Conservation (phyloP, 2,797 vertebrate species). For the Thunnus albacares region DNA sequence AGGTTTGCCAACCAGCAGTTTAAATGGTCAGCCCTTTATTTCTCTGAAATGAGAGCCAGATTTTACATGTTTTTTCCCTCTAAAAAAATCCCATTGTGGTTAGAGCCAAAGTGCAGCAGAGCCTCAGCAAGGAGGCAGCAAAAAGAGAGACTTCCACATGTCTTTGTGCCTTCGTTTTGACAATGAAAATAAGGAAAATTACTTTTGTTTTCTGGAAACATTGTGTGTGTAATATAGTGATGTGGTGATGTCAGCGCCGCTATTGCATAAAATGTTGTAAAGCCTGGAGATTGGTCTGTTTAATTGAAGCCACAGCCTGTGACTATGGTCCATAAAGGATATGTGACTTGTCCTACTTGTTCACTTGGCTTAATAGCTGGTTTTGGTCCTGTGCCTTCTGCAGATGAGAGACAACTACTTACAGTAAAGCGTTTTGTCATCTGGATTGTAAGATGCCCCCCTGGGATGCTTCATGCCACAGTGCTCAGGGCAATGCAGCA, state of each 20-base stretch:
- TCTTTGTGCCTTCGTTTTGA: conserved; percentile 15
- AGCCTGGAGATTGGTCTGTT: conserved; percentile 38
- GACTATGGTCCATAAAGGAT: conserved; percentile 53
- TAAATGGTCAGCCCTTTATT: background rate
- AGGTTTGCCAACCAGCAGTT: background rate
- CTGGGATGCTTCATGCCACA: background rate
- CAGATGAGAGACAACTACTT: conserved; percentile 31
- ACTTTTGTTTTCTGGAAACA: conserved; percentile 42
- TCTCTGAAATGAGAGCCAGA: background rate
- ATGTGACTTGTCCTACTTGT: conserved; percentile 27
- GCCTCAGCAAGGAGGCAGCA: background rate
- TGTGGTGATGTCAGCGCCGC: conserved; percentile 51
- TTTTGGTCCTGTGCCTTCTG: conserved; percentile 26
- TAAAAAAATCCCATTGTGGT: conserved; percentile 4
- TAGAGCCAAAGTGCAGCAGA: background rate
- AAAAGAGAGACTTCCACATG: conserved; percentile 1
- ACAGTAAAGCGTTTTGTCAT: conserved; percentile 19
- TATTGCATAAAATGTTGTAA: conserved; percentile 32
- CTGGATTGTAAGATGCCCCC: background rate
- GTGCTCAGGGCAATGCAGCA: background rate
- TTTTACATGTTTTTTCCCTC: background rate
- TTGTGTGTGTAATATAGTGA: conserved; percentile 20
- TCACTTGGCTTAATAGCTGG: conserved; percentile 36
- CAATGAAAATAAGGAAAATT: conserved; percentile 26
- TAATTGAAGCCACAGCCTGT: conserved; percentile 37